phyloP scores from a whole-genome alignment of 2,797 vertebrate species.

The Enteromius mattozi region DNA sequence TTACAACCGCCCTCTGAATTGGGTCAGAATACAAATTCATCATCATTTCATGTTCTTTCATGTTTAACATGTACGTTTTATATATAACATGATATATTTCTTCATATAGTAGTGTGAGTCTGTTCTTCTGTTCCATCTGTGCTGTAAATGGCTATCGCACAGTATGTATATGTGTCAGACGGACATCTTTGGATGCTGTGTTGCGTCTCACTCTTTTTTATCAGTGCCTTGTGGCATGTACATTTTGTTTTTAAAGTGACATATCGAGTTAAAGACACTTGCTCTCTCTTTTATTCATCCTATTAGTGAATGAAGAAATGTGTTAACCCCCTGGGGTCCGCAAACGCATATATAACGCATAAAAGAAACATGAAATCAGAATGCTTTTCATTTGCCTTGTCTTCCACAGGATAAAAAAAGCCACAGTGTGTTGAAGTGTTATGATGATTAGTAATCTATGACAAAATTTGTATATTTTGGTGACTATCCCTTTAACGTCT shows the following conservation, averaged over 20 bases:
- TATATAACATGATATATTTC: not conserved
- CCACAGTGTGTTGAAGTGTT: not conserved
- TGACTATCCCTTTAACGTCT: not conserved
- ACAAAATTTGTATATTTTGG: not conserved
- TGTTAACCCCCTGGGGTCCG: not conserved
- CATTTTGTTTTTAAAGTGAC: not conserved
- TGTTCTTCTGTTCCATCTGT: slow-evolving; percentile 30
- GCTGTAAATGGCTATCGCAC: not conserved
- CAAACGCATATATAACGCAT: no score
- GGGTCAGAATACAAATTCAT: slow-evolving; percentile 8
- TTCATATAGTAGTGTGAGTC: not conserved
- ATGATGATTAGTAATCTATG: not conserved
- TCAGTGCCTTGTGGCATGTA: not conserved
- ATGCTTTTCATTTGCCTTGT: not conserved
- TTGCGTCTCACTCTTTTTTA: not conserved
- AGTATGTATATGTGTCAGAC: not conserved
- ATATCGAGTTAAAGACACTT: not conserved
- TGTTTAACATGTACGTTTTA: not conserved
- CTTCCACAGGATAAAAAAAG: not conserved
- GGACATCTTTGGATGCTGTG: not conserved
- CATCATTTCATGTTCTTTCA: slow-evolving; percentile 11
- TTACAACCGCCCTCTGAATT: slow-evolving; percentile 13
- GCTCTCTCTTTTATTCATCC: not conserved
- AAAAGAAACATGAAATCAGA: not conserved
- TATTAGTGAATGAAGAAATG: not conserved